Evolutionary conservation across 2,888 invertebrate species (phyloP), one percentile per base, ranked within the genome.

Genomic region (Heliconius charithonia): DNA sequence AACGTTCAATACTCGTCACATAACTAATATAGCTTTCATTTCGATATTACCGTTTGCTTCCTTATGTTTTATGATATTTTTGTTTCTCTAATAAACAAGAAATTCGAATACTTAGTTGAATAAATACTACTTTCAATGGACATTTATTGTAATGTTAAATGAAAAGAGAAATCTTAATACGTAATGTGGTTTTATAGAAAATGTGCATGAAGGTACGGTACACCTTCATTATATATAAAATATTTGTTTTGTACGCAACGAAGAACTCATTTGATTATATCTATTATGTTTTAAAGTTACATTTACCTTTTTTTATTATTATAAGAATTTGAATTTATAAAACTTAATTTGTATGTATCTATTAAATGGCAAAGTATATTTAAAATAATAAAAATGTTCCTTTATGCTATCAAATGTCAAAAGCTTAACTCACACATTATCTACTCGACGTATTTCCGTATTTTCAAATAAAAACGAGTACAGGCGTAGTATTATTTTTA

Each of bases 1-100:
- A 79, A 80, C 56, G 25, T 69, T 27, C 37, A 41, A 80, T 63
- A 73, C 65, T 29, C 73, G 45, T 76, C 76, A 76, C 65, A 79
- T 79, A 78, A 59, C 59, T 59, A 12, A 51, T 77, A 75, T 32
- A 27, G 51, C 66, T 73, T 67, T 78, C 59, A 22, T 66, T 51
- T 56, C 1, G 16, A 56, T 59, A 25, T 25, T 65, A 66, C 56
- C n/a, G 29, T 32, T 66, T 22, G 6, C 45, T 75, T 75, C 37
- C n/a, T 51, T 27, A 41, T 29, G 22, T 65, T 59, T 56, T 56
- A 56, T n/a, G 56, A 32, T 29, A 72, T 56, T 59, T 45, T 69
- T 69, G 25, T 45, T 69, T 67, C 45, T 45, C 41, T 45, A 69
- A 27, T 69, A 69, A 69, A 69, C 13, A 16, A 69, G 27, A 45